These are phyloP conservation scores for Tragelaphus buxtoni DNA, from an alignment of 2,113 vertebrate species.

Conservation along the genomic window DNA sequence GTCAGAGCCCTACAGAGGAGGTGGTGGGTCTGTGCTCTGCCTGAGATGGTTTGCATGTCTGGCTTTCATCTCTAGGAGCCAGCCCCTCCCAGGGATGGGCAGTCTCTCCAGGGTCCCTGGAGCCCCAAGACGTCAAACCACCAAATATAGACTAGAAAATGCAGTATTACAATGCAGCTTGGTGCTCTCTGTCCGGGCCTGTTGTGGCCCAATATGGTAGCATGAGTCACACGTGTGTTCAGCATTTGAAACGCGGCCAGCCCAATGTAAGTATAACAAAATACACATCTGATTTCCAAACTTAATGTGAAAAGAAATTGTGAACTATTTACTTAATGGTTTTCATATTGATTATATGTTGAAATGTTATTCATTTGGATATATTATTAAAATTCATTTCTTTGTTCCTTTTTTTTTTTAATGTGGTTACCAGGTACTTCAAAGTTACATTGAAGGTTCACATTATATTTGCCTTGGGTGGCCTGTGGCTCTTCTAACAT, in stretches of 20 bases:
- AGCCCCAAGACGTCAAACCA: background rate
- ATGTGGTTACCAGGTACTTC: background rate
- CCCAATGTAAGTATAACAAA: background rate
- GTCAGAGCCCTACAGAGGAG: fast-evolving
- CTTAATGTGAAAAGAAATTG: background rate
- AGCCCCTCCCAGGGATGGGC: background rate
- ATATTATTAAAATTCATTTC: background rate
- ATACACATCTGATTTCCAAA: background rate
- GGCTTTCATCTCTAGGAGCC: background rate
- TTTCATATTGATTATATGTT: background rate
- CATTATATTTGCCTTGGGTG: no score
- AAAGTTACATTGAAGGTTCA: background rate
- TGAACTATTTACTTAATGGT: no score
- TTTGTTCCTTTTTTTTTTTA: background rate
- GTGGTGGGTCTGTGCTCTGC: background rate
- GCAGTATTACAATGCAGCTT: fast-evolving
- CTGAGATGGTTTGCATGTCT: fast-evolving
- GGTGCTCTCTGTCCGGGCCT: fast-evolving
- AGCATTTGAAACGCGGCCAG: background rate
- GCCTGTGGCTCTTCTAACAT: background rate
- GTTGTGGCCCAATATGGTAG: fast-evolving
- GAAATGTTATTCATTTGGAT: background rate
- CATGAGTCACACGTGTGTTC: fast-evolving
- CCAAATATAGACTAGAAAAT: background rate
- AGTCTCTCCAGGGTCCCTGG: background rate